Base-by-base conservation (phyloP, 2,797 vertebrate genomes). In the Pipistrellus kuhlii region DNA sequence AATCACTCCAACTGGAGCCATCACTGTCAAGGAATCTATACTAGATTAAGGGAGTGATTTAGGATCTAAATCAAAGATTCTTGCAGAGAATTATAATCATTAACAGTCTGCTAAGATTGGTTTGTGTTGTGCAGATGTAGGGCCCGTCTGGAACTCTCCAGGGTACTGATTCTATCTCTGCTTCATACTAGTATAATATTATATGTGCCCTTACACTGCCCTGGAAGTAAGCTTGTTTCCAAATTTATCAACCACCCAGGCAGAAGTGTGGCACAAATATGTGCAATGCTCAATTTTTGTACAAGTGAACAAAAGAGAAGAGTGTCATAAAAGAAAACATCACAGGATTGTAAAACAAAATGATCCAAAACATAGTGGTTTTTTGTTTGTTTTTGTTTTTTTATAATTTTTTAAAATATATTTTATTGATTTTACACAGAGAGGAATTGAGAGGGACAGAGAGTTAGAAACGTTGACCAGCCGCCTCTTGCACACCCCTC, bases 141-240 rank as follows among this genome's bases (percentile, higher is more conserved):
- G 0, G 0, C 30, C n/a, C 0, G 0, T 32, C 17, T 35, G 59
- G 90, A 89, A 91, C 93, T 96, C 75, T 97, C 95, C 96, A 88
- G 30, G 95, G 96, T 96, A 44, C 94, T 96, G 83, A 97, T 66
- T 88, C 80, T 48, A 75, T 38, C 32, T 86, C n/a, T 6, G 64
- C 7, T 35, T 64, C 27, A 23, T 76, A 81, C 41, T 57, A 30
- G 27, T 72, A 81, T 85, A 64, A n/a, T n/a, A n/a, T n/a, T n/a
- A n/a, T n/a, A n/a, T n/a, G n/a, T 38, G 69, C 4, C 15, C 48
- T 90, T 68, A 17, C 35, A 78, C 17, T 82, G 46, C 68, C 88
- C 53, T 81, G 44, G 14, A 95, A 8, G 35, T 57, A 68, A 75
- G 17, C 69, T 38, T 66, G 21, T 89, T 90, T 94, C 53, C 71